phyloP scores from a whole-genome alignment of 2,888 invertebrate genomes.

The Schrankia costaestrigalis region DNA sequence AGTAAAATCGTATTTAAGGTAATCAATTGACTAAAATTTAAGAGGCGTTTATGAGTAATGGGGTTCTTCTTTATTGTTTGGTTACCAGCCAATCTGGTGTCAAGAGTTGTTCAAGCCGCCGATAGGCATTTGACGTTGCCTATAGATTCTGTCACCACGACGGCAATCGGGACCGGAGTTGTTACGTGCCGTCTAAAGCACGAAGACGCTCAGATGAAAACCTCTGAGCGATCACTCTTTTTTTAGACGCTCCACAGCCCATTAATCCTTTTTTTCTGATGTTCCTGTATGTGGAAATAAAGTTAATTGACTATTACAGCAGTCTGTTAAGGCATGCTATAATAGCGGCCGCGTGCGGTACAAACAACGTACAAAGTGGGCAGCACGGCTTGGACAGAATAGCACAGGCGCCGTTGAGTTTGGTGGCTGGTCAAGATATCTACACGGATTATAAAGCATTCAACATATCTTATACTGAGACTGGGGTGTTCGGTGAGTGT shows the following conservation, averaged over 20 bases:
- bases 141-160: no score
- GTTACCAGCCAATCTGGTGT: no score
- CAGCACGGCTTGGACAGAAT: conserved; percentile 44
- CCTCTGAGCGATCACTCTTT: no score
- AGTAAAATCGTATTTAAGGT: no score
- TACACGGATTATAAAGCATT: conserved; percentile 52
- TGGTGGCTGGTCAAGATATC: conserved; percentile 41
- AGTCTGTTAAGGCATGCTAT: conserved; percentile 46
- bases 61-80: no score
- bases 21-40: no score
- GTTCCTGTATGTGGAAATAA: not conserved
- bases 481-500: conserved; percentile 59
- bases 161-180: no score
- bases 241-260: not conserved
- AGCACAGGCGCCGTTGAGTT: conserved; percentile 47
- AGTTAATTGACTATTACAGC: conserved; percentile 26
- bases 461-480: conserved; percentile 58
- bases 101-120: no score
- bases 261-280: not conserved
- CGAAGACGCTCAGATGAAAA: no score
- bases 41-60: no score
- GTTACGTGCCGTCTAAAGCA: no score
- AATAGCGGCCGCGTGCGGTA: conserved; percentile 56
- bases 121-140: no score
- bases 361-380: conserved; percentile 38